Base-by-base conservation (phyloP, 2,113 vertebrate genomes). In the Hiodon alosoides region DNA sequence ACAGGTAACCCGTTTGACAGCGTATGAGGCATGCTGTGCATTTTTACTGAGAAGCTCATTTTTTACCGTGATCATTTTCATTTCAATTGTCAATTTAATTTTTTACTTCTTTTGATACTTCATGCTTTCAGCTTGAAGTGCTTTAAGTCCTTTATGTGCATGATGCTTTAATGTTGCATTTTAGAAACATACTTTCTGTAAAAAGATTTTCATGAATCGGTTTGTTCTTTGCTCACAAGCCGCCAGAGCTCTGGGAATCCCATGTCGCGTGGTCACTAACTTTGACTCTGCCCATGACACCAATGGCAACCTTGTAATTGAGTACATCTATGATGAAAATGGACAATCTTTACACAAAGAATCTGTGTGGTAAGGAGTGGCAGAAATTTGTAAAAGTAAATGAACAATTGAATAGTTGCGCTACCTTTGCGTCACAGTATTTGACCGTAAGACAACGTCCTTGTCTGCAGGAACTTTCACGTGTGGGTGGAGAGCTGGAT, bases 401-500 rank as follows among this genome's bases (percentile, higher is more conserved):
- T 10, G 10, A 55, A 14, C 46, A 48, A 6, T 53, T 10, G 3
- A 9, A 53, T 46, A 2, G 14, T n/a, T 0, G n/a, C 14, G 66
- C 31, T n/a, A n/a, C n/a, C n/a, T n/a, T n/a, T n/a, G n/a, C n/a
- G n/a, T n/a, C n/a, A 13, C 17, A 66, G 53, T 57, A n/a, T 9
- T 52, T 50, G 11, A 52, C 5, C 11, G 14, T 14, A 31, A 31
- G 31, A 31, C 31, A 31, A 31, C 71, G 5, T 0, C 48, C 51
- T 48, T 78, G 7, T 73, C 4, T 60, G 11, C 75, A 98, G 96
- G 96, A 97, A 98, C 83, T 98, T 91, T 82, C 96, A 98, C 77
- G 94, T 94, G 78, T 98, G 96, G 96, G 89, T 95, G 61, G 96
- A 98, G 67, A 92, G 89, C 0, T 98, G 95, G 96, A 98, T 98